A percentile compares a stretch with the other conserved stretches of the same genome.
phyloP scores from a whole-genome alignment of 2,113 vertebrate genomes.

The Hyperopisus bebe region DNA sequence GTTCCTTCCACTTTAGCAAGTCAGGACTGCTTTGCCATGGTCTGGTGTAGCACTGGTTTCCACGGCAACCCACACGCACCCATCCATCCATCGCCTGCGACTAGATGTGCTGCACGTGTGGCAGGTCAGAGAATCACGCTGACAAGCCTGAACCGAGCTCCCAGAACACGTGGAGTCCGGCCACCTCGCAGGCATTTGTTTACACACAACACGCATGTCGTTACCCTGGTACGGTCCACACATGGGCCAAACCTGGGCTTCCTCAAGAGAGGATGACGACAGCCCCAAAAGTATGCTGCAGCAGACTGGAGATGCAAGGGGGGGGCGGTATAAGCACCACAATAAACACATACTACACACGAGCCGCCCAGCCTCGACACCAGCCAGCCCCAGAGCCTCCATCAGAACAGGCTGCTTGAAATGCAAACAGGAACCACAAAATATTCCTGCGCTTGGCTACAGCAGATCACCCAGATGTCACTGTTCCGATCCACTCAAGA shows the following conservation, averaged over 20 bases:
- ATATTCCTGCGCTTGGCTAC: background rate
- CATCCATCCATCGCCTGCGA: background rate
- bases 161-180: background rate
- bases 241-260: conserved; percentile 26
- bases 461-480: background rate
- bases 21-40: background rate
- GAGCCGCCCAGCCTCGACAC: no score
- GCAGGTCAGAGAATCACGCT: background rate
- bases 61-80: background rate
- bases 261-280: conserved; percentile 11
- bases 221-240: conserved; percentile 42
- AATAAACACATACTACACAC: background rate
- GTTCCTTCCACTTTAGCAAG: background rate
- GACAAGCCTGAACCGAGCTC: background rate
- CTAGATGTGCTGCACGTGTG: background rate
- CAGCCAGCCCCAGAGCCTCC: background rate
- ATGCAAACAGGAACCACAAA: background rate
- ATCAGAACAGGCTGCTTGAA: background rate
- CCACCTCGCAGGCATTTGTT: background rate
- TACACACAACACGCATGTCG: conserved; percentile 20
- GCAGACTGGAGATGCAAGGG: background rate
- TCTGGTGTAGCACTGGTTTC: background rate
- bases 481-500: background rate
- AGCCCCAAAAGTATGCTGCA: background rate
- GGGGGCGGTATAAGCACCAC: background rate